Conservation (phyloP, 2,113 vertebrate species). For the Pontoporia blainvillei region DNA sequence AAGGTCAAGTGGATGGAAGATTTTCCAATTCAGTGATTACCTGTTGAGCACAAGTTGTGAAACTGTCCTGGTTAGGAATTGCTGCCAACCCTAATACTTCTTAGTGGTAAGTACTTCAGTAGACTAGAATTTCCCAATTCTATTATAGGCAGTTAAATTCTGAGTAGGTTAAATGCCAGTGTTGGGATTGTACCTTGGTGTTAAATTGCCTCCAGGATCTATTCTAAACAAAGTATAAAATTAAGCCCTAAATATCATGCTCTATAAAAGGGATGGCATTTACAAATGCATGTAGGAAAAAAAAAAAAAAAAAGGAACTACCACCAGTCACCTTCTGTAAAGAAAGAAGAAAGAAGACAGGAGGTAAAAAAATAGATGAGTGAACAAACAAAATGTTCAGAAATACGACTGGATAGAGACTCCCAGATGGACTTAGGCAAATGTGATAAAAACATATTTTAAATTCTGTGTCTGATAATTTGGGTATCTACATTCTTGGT, state of each 20-base stretch:
- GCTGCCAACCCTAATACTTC: background rate
- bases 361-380: background rate
- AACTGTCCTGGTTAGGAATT: background rate
- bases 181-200: background rate
- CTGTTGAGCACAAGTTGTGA: background rate
- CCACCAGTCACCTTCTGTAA: background rate
- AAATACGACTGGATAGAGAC: background rate
- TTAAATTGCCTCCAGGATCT: background rate
- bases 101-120: background rate
- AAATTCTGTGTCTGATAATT: background rate
- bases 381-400: background rate
- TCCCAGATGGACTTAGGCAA: background rate
- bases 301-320: background rate
- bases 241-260: background rate
- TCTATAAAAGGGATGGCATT: background rate
- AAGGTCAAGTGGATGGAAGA: background rate
- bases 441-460: background rate
- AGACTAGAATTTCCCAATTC: background rate
- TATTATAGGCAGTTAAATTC: background rate
- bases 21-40: background rate
- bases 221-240: slow-evolving; percentile 30
- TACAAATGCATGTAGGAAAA: background rate
- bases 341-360: background rate
- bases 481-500: background rate
- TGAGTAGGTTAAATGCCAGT: background rate